Evolutionary conservation across 1,140 invertebrate genomes (phyloP).

Genomic region (Bombus balteatus): DNA sequence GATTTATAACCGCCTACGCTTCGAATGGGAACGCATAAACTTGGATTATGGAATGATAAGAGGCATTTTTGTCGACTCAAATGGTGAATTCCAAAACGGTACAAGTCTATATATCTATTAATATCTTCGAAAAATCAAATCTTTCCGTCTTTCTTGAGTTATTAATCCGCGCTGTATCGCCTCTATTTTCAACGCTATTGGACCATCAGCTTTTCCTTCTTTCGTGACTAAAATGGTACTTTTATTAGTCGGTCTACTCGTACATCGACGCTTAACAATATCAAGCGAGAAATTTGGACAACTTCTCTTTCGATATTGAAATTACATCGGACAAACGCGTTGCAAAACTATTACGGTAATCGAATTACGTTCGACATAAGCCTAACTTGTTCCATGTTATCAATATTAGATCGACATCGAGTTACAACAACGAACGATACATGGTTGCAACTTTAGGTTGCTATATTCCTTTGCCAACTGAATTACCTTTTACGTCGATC

Average conservation of each 20-base stretch:
- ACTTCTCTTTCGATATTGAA: not conserved
- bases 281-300: not conserved
- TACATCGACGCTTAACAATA: not conserved
- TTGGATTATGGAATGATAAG: not conserved
- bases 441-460: not conserved
- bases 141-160: no score
- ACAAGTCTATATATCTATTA: no score
- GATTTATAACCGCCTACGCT: conserved; percentile 2
- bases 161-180: no score
- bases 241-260: not conserved
- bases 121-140: no score
- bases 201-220: no score
- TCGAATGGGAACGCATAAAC: not conserved
- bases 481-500: not conserved
- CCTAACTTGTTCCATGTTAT: not conserved
- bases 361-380: not conserved
- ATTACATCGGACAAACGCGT: not conserved
- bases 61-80: no score
- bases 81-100: no score
- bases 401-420: not conserved
- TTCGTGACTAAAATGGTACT: not conserved
- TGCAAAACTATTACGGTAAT: not conserved
- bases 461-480: no score
- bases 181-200: no score
- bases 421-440: not conserved